Evolutionary conservation across 2,797 vertebrate genomes (phyloP).

Genomic region (Sarcoramphus papa): DNA sequence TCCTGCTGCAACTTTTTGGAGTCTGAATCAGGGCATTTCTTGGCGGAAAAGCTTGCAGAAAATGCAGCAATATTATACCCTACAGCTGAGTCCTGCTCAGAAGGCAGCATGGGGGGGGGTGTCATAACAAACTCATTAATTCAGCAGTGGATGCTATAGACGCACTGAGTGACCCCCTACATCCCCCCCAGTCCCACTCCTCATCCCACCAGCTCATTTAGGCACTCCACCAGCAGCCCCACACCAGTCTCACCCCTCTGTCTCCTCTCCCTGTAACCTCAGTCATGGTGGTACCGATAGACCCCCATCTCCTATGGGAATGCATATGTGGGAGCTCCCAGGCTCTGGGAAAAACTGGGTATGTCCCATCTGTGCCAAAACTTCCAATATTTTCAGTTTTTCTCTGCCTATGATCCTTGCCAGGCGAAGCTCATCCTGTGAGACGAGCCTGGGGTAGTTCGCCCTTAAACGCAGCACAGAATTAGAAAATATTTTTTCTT

Average conservation of each 20-base stretch:
- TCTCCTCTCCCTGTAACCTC: neutral
- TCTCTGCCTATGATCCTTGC: neutral
- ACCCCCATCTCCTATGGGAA: neutral
- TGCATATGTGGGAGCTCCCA: fast-evolving
- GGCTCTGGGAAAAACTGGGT: neutral
- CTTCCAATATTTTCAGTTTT: neutral
- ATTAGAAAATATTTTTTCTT: neutral
- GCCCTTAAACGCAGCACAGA: neutral
- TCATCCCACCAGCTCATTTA: neutral
- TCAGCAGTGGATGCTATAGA: neutral
- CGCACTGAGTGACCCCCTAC: fast-evolving
- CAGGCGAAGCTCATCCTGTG: neutral
- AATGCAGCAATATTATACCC: fast-evolving
- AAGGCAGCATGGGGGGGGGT: fast-evolving
- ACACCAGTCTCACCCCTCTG: neutral
- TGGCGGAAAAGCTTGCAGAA: neutral
- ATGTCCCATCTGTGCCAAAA: neutral
- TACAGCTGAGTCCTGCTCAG: neutral
- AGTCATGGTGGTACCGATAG: fast-evolving
- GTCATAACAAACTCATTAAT: fast-evolving
- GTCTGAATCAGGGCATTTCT: neutral
- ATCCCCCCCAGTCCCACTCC: neutral
- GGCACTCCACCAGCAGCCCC: neutral
- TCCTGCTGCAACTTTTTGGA: neutral
- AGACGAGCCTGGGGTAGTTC: neutral